Evolutionary conservation across 2,113 vertebrate species (phyloP), one percentile per base, ranked within the genome.

Genomic region (Neoarius graeffei): DNA sequence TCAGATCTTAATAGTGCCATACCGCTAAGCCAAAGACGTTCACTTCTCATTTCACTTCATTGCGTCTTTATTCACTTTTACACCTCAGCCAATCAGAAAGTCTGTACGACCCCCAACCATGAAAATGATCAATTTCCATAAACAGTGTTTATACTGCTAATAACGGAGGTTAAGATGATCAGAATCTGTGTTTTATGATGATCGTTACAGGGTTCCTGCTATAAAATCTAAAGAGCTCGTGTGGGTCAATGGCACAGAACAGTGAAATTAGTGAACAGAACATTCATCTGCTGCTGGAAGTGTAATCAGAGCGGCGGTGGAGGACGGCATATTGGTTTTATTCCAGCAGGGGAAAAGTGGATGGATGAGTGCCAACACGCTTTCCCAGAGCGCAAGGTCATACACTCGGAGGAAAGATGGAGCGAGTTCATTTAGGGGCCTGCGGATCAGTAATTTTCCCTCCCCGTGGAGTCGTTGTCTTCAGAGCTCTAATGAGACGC

Each of bases 231-330:
- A 62, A 82, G 56, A 10, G 80, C 57, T 82, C 0, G 80, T 48
- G 30, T 7, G 57, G 80, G 64, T 67, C 83, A 54, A 54, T 84
- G 83, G 83, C 30, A 71, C 83, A 71, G 83, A 84, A 56, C 9
- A 9, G 19, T 74, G 66, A 85, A 57, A 57, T 71, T 73, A 73
- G 66, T 2, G 54, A 84, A 81, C 50, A 54, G 88, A 85, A 80
- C 89, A 90, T 90, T 92, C 87, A 91, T 93, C 91, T 92, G 91
- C 89, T 87, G 85, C 87, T 86, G 90, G 76, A 93, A 92, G 89
- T 91, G 88, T 91, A 92, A 92, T 92, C 87, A 93, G 85, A 74
- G 82, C n/a, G 66, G 66, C 59, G 85, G 79, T 56, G 54, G 48
- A 11, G 87, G 67, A 52, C 71, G 67, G 85, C 82, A 35, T 86